A percentile compares a stretch with the other conserved stretches of the same genome.
These are phyloP conservation scores for Drosophila parthenogenetica DNA, from an alignment of 2,888 invertebrate species.

Conservation along the genomic window DNA sequence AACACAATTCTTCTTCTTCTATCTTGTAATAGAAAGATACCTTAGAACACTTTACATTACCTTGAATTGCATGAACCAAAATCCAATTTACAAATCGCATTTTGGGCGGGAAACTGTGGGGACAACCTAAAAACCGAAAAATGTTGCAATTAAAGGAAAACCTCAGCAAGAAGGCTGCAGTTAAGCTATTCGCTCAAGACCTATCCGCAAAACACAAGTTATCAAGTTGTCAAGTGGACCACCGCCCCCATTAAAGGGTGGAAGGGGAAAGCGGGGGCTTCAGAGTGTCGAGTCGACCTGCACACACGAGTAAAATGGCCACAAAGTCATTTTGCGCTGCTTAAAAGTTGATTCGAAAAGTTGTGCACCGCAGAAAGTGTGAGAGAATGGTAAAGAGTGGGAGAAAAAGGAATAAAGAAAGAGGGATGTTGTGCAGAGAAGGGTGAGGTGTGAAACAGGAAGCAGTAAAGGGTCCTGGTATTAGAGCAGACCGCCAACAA, in stretches of 20 bases:
- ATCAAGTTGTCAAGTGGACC: constrained; percentile 75
- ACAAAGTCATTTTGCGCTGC: constrained; percentile 76
- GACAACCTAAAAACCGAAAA: constrained; percentile 20
- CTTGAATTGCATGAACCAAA: neutral
- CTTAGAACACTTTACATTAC: neutral
- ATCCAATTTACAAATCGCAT: constrained; percentile 10
- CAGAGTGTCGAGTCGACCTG: constrained; percentile 23
- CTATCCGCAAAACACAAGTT: constrained; percentile 60
- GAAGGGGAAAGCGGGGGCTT: neutral
- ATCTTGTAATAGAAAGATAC: neutral
- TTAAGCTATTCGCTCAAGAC: constrained; percentile 26
- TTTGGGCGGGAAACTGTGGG: neutral
- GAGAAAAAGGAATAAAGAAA: neutral
- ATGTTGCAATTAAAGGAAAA: constrained; percentile 53
- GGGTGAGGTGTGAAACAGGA: constrained; percentile 41
- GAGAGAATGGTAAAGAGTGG: neutral
- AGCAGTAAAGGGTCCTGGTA: constrained; percentile 41
- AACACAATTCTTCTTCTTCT: neutral
- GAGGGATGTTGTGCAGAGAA: constrained; percentile 1
- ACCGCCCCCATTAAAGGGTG: neutral
- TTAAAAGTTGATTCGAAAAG: constrained; percentile 80
- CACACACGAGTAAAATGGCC: constrained; percentile 58
- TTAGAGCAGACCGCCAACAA: constrained; percentile 49
- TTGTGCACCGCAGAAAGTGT: constrained; percentile 61
- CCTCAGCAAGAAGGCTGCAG: constrained; percentile 32